Percentiles rank a stretch among this genome's conserved stretches.
These are phyloP conservation scores for Leucania comma DNA, from an alignment of 2,888 invertebrate species.

Conservation along the genomic window DNA sequence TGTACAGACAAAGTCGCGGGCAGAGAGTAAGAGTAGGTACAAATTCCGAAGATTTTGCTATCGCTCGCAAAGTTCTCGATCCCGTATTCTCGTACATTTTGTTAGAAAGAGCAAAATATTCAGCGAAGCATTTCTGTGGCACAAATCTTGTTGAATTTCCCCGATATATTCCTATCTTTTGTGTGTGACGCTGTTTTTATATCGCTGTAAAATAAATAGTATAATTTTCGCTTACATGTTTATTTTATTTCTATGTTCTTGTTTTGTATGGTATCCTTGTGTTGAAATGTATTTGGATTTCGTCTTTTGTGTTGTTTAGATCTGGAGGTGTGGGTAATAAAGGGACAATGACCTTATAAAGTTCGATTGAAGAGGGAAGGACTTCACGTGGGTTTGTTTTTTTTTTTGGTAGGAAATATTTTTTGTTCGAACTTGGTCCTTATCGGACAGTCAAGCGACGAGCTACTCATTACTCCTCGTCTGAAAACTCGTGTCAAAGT, in stretches of 20 bases:
- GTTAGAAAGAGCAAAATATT: conserved; percentile 55
- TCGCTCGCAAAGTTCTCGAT: conserved; percentile 57
- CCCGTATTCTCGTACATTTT: conserved; percentile 48
- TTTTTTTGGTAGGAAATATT: too few species aligned
- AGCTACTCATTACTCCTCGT: too few species aligned
- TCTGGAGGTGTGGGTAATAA: not conserved
- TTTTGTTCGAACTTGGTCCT: too few species aligned
- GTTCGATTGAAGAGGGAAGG: not conserved
- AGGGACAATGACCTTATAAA: not conserved
- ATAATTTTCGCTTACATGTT: conserved; percentile 46
- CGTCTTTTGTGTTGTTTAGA: conserved; percentile 10
- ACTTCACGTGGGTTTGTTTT: not conserved
- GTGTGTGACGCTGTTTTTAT: conserved; percentile 51
- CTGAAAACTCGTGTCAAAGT: too few species aligned
- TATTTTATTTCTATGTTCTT: conserved; percentile 40
- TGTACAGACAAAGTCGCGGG: conserved; percentile 44
- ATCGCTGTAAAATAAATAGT: conserved; percentile 54
- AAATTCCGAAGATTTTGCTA: conserved; percentile 58
- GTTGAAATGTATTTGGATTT: conserved; percentile 21
- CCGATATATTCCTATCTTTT: conserved; percentile 52
- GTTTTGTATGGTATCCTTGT: conserved; percentile 18
- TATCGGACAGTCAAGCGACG: too few species aligned
- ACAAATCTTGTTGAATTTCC: conserved; percentile 51
- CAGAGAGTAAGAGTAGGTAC: conserved; percentile 32
- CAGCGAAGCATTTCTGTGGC: conserved; percentile 47